Evolutionary conservation across 2,113 vertebrate genomes (phyloP), one percentile per base, ranked within the genome.

Genomic region (Clupea harengus): DNA sequence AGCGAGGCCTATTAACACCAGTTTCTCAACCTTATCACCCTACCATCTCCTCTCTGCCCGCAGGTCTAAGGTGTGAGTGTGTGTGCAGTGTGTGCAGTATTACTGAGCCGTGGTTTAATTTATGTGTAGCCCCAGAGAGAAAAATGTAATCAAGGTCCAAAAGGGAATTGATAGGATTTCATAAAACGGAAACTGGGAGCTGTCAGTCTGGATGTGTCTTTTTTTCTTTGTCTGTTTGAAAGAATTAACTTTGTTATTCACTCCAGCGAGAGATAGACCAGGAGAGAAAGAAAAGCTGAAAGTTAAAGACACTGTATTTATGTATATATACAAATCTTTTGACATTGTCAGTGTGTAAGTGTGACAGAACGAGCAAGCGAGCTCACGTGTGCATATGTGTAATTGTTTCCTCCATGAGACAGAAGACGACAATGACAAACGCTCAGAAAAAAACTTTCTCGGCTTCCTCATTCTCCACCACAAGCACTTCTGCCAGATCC

Each of bases 311-410:
- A 45, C 50, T 90, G 92, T 93, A 92, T 90, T 92, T 93, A 91
- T 95, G 94, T 95, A 94, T 91, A 95, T 95, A 95, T 89, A 91
- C 87, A 92, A 90, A 89, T 89, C 89, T 91, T 88, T 90, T 82
- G 93, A 93, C 86, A 85, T 89, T 89, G 87, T 87, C 90, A 91
- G 86, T 85, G 88, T 72, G 89, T 86, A 45, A 20, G 87, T 80
- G 78, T 6, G 72, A 17, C 72, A 78, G 72, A 78, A 78, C 39
- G 39, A 78, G 72, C 28, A 13, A 78, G 72, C 28, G 72, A 78
- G 72, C 72, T 78, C 72, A 78, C 28, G 84, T 78, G 60, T 45
- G 87, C 50, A 54, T 87, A 81, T 80, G 57, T 86, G 88, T 90
- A 86, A 83, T 86, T 44, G 87, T 89, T 84, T 90, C 89, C 86